Base-by-base conservation (phyloP, 2,888 invertebrate genomes). In the Campoletis raptor region DNA sequence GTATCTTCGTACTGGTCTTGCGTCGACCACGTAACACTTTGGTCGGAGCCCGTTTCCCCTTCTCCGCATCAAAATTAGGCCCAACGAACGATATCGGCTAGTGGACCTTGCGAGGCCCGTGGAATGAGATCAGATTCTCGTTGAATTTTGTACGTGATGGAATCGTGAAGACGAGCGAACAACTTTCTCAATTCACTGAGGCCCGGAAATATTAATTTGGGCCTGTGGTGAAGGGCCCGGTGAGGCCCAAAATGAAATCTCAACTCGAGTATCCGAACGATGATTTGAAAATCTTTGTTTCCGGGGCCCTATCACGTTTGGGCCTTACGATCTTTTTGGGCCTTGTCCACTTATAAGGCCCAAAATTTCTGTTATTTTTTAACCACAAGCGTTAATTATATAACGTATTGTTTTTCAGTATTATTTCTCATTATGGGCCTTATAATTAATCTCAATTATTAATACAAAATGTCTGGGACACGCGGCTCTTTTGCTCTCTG, bases 1-100 rank as follows among this genome's bases (percentile, higher is more conserved):
- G 57, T 73, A 30, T 24, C 73, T 61, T 40, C 48, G 21, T 64
- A 70, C 69, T 77, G 72, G 72, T 83, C 80, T 77, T 30, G 52
- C 86, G 80, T 67, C 81, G 76, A 73, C 57, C 78, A 73, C 83
- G 81, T 66, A 77, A 73, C 81, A 69, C 77, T 77, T 21, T 42
- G 72, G 52, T 78, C 30, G 61, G 24, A 52, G 67, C 12, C 40
- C 61, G 61, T 57, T 54, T 15, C 37, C 42, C 30, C 66, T 66
- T 30, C 40, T 48, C 40, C 24, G 30, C 5, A 66, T 48, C 48
- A 21, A 66, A 77, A 77, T 77, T 77, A 37, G 77, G 48, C 77
- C 77, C 77, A n/a, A 66, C 8, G 48, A 77, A n/a, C 10, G 36
- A 30, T 45, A 64, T 66, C 30, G 40, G 61, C 57, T 61, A 8